Conservation (phyloP, 1,140 invertebrate species). For the Plectus sambesii region DNA sequence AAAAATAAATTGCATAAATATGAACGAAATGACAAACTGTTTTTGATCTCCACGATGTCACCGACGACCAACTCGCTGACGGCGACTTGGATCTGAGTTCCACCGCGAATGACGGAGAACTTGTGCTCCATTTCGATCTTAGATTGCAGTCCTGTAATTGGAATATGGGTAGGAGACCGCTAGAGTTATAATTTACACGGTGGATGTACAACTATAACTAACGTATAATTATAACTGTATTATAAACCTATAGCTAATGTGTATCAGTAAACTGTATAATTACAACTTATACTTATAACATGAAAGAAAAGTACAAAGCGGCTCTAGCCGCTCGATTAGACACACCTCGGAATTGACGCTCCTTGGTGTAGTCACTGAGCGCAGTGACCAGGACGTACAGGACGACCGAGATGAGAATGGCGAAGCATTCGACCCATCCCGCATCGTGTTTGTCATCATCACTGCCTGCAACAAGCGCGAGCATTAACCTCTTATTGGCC, state of each 20-base stretch:
- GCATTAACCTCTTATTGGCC: too few species aligned
- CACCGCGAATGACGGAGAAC: slow-evolving; percentile 84
- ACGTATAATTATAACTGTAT: too few species aligned
- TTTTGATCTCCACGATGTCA: slow-evolving; percentile 78
- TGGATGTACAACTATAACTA: too few species aligned
- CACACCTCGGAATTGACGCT: slow-evolving; percentile 48
- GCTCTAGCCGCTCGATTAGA: slow-evolving; percentile 5
- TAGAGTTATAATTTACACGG: too few species aligned
- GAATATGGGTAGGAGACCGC: too few species aligned
- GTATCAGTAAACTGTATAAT: too few species aligned
- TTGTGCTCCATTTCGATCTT: slow-evolving; percentile 98
- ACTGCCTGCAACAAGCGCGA: too few species aligned
- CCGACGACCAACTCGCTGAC: slow-evolving; percentile 95
- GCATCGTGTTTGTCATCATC: slow-evolving; percentile 39
- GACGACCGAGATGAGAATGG: slow-evolving; percentile 44
- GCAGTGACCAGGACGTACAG: slow-evolving; percentile 45
- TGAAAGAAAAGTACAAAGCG: not conserved
- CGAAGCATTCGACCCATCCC: slow-evolving; percentile 40
- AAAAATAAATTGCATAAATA: slow-evolving; percentile 8
- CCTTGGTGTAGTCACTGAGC: slow-evolving; percentile 45
- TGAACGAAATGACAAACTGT: slow-evolving; percentile 44
- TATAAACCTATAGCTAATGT: too few species aligned
- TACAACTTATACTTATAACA: too few species aligned
- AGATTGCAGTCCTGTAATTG: slow-evolving; percentile 68
- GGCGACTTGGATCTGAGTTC: slow-evolving; percentile 79